Evolutionary conservation across 1,140 invertebrate species (phyloP), one percentile per base, ranked within the genome.

Genomic region (Propsilocerus akamusi): DNA sequence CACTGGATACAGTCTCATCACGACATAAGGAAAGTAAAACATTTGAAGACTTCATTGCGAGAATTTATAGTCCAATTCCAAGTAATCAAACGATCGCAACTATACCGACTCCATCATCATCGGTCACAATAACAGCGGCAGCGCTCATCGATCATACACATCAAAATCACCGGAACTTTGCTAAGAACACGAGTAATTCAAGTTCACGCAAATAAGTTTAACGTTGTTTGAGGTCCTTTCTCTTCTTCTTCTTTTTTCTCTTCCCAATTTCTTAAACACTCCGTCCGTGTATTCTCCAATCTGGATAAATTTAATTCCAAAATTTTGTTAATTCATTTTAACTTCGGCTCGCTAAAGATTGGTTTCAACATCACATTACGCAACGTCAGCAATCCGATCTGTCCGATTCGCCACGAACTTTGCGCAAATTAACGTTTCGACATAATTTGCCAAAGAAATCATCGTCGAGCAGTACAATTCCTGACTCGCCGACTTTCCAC

Each of bases 1-100:
- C 82, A 34, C 74, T 97, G 53, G 85, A 91, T 55, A 86, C 80
- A 17, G 83, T 96, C n/a, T 82, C 91, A 50, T 76, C 78, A 52
- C 83, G 92, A 59, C 86, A 95, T 65, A 88, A 87, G 65, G 82
- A 86, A 60, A 75, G 79, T 32, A 83, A 84, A 47, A 94, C 88
- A 22, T 97, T 94, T 69, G 94, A 97, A 69, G 83, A 90, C 49
- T 93, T 93, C 64, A 79, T 86, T 52, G 77, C 83, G 4, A 78
- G 83, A 61, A 80, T 93, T 41, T 92, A 85, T 64, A 82, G 81
- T 54, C 88, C 89, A 3, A 74, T 83, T 53, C 74, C 77, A 47
- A 69, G 71, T 4, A 56, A 65, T 14, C 71, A 68, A 49, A 60
- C 59, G 7, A 54, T 63, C 50, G 62, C 48, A 55, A 26, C 49